Base-by-base conservation (phyloP, 2,113 vertebrate genomes). In the Mustela lutreola region DNA sequence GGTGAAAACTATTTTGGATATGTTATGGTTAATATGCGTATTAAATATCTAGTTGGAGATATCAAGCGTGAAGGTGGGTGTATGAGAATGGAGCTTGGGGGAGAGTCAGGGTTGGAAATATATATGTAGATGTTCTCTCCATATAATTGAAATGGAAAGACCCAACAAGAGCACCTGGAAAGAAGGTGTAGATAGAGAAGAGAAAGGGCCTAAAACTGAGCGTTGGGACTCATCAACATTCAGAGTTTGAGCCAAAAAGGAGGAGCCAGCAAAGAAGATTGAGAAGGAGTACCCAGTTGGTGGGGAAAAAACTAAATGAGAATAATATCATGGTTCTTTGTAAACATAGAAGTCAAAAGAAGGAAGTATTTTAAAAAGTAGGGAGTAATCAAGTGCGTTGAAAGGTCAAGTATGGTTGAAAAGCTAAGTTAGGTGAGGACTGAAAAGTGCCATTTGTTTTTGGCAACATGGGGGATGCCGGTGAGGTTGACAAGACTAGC, bases 281-380 rank as follows among this genome's bases (percentile, higher is more conserved):
- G 76, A 80, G 60, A n/a, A 58, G 33, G 36, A 73, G 26, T 7
- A 82, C 28, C 73, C 24, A 36, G 19, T 5, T 26, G 73, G 65
- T 67, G 67, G 50, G 22, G 36, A 80, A 85, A 92, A 73, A 75
- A 39, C 21, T 1, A 31, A 56, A 24, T 14, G 48, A 82, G 53
- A 79, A 2, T 18, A 58, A 28, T 60, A 53, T 33, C 14, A 19
- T 3, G 8, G 67, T 48, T 92, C 80, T 95, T 62, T 97, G 60
- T 73, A 89, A 95, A 92, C 60, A 89, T 0, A 89, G 42, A 88
- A 31, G 53, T 76, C 45, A 92, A 90, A 83, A 88, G 48, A 84
- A 94, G 79, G 70, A 80, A 92, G 18, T 79, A 60, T 75, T 87
- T 82, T n/a, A 79, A 63, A 92, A 79, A 73, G 2, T 7, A 79